Evolutionary conservation across 2,797 vertebrate species (phyloP), one percentile per base, ranked within the genome.

Genomic region (Dromococcyx pavoninus): DNA sequence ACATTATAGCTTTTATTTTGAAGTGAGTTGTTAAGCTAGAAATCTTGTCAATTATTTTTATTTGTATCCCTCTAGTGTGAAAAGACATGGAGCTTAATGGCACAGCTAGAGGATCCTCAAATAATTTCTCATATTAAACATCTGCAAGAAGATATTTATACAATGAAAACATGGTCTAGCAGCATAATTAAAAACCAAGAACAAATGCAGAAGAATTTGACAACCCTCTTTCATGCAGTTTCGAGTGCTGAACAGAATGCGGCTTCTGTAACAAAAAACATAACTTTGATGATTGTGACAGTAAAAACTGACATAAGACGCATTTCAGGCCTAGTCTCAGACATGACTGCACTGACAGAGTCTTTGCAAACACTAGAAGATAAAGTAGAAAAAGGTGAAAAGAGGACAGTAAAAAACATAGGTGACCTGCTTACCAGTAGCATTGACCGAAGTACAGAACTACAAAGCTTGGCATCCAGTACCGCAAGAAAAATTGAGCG

Each of bases 251-350:
- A 99, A 83, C 97, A 98, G 41, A 98, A 97, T 6, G 97, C 98
- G 56, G 95, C 97, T 10, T 97, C 98, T 75, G 96, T 98, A 91
- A 95, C 98, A 27, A 98, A 97, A 88, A 98, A 98, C 7, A 43
- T 99, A 12, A 88, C 94, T 3, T 78, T 98, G 94, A 99, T 98
- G 86, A 98, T 99, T 61, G 97, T 98, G 25, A 97, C 98, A 1
- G 98, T 99, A 64, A 98, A 98, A 96, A 99, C 99, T 10, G 99
- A 99, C 15, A 93, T 99, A 82, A 98, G 99, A 67, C 98, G 99
- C 22, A 98, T 99, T 98, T 98, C 98, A 12, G 99, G 99, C 44
- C 97, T 99, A 50, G 97, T 97, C 86, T 98, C 98, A 0, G 99
- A 99, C 91, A 96, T 98, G 74, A 96, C 97, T 51, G 95, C 97